Base-by-base conservation (phyloP, 30 jellyfish, hydroid and myxozoan species). In the Clytia hemisphaerica region DNA sequence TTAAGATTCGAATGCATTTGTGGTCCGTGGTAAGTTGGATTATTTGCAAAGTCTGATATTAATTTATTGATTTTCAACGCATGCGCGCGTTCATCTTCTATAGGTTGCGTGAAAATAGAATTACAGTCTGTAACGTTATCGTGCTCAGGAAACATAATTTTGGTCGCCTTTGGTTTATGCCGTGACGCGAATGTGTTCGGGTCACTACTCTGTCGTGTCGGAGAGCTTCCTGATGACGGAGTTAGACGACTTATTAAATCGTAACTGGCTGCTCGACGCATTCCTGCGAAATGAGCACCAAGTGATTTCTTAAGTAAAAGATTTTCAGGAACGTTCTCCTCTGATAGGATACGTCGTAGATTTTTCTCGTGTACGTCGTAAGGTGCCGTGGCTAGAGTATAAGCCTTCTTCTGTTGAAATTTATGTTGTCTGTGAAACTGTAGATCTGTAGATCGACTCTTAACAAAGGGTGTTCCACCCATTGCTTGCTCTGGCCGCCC, bases 211-310 rank as follows among this genome's bases (percentile, higher is more conserved):
- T 4, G 19, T 30, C 30, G 44, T 57, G 26, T 28, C 26, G 25
- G 70, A 21, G 16, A 57, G 30, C 30, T 57, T n/a, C 70, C 70
- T 28, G 30, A 22, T 16, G 70, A 57, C 25, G 25, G 44, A 44
- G 25, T 30, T 6, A 30, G 42, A n/a, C 33, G 19, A 22, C 19
- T 22, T 33, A 57, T 57, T 21, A 57, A 30, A 44, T 57, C 70
- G 70, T 57, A 57, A 57, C 70, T 57, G 4, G 70, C 70, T 44
- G 70, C 70, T 21, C 70, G 70, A 9, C 70, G 54, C 70, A 57
- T 57, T n/a, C 30, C 44, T 30, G 25, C 44, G n/a, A n/a, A n/a
- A n/a, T n/a, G n/a, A n/a, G n/a, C n/a, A n/a, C n/a, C n/a, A n/a
- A n/a, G n/a, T 57, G 38, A 22, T 10, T n/a, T 26, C 7, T 57